Conservation (phyloP, 2,888 invertebrate genomes). For the Cryptocheilus praepositus region DNA sequence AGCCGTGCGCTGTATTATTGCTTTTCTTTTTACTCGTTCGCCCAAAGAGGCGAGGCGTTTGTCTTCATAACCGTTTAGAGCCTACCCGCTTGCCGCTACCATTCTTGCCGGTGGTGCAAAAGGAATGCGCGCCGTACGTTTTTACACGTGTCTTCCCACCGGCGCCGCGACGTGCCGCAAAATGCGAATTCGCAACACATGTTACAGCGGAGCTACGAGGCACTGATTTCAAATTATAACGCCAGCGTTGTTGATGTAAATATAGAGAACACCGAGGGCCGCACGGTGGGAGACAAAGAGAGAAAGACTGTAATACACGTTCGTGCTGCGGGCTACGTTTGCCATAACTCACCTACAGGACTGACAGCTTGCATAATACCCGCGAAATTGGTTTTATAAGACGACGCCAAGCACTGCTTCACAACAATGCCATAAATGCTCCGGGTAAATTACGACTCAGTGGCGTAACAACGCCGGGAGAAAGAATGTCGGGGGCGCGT, state of each 20-base stretch:
- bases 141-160: no score
- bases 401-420: constrained; percentile 68
- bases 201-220: constrained; percentile 34
- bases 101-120: no score
- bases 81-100: no score
- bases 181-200: constrained; percentile 34
- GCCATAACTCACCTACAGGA: constrained; percentile 70
- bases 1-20: background rate
- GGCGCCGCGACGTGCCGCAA: background rate
- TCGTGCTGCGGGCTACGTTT: constrained; percentile 65
- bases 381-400: constrained; percentile 74
- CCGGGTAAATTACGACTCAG: constrained; percentile 69
- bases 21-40: background rate
- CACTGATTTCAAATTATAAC: constrained; percentile 58
- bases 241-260: constrained; percentile 47
- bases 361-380: constrained; percentile 74
- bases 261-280: constrained; percentile 37
- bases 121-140: no score
- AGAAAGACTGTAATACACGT: constrained; percentile 57
- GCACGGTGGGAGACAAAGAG: no score
- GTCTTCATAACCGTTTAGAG: no score
- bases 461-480: constrained; percentile 57
- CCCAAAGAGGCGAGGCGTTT: background rate
- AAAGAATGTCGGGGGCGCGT: constrained; percentile 27
- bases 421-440: constrained; percentile 73